These are phyloP conservation scores for Bufo gargarizans DNA, from an alignment of 2,113 vertebrate species.

Conservation along the genomic window DNA sequence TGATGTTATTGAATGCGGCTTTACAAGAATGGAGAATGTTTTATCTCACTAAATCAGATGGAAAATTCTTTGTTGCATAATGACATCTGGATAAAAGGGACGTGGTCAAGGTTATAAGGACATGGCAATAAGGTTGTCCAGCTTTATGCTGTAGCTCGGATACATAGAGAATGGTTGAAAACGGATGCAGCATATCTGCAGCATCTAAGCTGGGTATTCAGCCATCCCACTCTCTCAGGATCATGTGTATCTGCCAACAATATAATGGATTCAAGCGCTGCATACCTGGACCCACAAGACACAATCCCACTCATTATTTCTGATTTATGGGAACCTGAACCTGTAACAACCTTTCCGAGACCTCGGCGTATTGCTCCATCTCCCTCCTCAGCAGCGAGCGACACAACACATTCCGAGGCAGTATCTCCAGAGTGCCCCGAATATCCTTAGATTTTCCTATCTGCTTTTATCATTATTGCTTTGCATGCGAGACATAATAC, in stretches of 20 bases:
- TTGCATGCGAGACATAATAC: conserved; percentile 25
- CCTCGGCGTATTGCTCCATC: conserved; percentile 34
- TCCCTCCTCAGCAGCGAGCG: neutral
- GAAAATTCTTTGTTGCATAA: neutral
- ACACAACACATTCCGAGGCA: conserved; percentile 8
- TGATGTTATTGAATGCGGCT: conserved; percentile 25
- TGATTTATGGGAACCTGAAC: conserved; percentile 42
- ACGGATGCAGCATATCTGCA: neutral
- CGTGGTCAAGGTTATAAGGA: neutral
- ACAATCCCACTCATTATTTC: conserved; percentile 55
- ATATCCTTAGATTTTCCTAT: neutral
- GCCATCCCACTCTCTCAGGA: conserved; percentile 32
- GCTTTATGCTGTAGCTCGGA: neutral
- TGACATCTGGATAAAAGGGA: neutral
- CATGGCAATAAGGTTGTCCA: neutral
- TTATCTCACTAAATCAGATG: conserved; percentile 19
- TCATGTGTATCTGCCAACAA: conserved; percentile 37
- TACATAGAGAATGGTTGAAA: neutral
- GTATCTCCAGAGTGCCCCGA: neutral
- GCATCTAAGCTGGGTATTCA: neutral
- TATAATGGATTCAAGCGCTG: conserved; percentile 32
- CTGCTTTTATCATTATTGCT: conserved; percentile 22
- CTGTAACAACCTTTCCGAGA: conserved; percentile 35
- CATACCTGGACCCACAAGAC: conserved; percentile 22
- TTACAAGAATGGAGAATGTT: neutral